Conservation (phyloP, 1,140 invertebrate genomes). For the Pseudachorutes palmiensis region DNA sequence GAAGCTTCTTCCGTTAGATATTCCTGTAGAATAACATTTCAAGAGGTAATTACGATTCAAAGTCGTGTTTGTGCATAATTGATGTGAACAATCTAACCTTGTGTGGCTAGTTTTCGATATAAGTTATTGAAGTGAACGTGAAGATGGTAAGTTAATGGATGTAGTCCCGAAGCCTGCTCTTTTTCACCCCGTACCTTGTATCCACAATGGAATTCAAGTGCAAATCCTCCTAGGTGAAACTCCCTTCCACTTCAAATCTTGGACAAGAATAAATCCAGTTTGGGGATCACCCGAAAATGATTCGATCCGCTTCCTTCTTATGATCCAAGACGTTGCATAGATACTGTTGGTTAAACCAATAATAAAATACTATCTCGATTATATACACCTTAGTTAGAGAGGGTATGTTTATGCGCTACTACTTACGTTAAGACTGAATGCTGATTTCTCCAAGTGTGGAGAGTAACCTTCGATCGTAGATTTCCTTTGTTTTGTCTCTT, state of each 20-base stretch:
- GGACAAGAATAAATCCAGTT: conserved; percentile 76
- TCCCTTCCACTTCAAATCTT: conserved; percentile 92
- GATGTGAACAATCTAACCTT: conserved; percentile 48
- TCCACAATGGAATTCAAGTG: conserved; percentile 75
- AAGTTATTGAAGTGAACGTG: conserved; percentile 90
- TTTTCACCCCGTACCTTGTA: conserved; percentile 60
- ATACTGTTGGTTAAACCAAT: conserved; percentile 66
- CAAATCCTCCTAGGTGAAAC: conserved; percentile 61
- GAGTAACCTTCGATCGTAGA: conserved; percentile 74
- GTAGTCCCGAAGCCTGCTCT: conserved; percentile 69
- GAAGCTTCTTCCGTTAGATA: conserved; percentile 66
- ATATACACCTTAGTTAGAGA: too few relatives aligned
- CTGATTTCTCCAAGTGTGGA: conserved; percentile 60
- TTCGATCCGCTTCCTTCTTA: conserved; percentile 74
- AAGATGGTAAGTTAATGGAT: conserved; percentile 93
- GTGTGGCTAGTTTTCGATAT: conserved; percentile 69
- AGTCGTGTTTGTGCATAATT: too few relatives aligned
- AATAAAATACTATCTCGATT: too few relatives aligned
- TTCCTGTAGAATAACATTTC: conserved; percentile 45
- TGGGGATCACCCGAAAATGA: conserved; percentile 71
- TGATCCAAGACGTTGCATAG: conserved; percentile 91
- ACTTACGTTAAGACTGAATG: conserved; percentile 66
- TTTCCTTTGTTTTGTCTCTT: conserved; percentile 75
- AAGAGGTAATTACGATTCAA: too few relatives aligned
- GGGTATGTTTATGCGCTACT: too few relatives aligned